Base-by-base conservation (phyloP, 2,797 vertebrate genomes). In the Xerus rutilus region DNA sequence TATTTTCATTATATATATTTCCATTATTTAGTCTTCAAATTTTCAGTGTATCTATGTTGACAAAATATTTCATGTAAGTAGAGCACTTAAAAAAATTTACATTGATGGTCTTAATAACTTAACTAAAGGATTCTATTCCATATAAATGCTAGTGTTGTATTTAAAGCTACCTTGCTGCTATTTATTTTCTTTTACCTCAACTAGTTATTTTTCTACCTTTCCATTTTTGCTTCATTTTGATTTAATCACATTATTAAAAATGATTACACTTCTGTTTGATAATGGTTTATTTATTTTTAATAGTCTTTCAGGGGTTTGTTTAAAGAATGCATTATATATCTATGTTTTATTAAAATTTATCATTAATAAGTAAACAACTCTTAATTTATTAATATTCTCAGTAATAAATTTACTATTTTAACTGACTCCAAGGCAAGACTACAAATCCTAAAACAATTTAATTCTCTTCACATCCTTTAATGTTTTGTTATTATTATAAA, bases 251-350 rank as follows among this genome's bases (percentile, higher is more conserved):
- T 65, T 54, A 49, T 23, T 67, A 54, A 86, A 7, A 43, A 39
- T 77, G 18, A 30, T 30, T 67, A 18, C 23, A 10, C 28, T 69
- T 65, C 32, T 30, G 54, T 89, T 17, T 54, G 9, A 21, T 25
- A 79, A 69, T 69, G 9, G n/a, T 43, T 78, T 43, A 78, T 89
- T 89, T 73, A 78, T 89, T 89, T 73, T 69, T 39, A 69, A 69
- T 79, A 69, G 5, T 21, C 11, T 39, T 30, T 32, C n/a, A 54
- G 47, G 23, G 13, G 11, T 78, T 78, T 43, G 35, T 78, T 49
- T 69, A 47, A 77, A 67, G 13, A 89, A 52, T 28, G 14, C 30
- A 88, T 67, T 69, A 45, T 79, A 3, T 7, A n/a, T 79, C 2
- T 32, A 43, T 52, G 35, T 35, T 89, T 57, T 32, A 78, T 54